Conservation (phyloP, 2,888 invertebrate genomes). For the Serripes groenlandicus region DNA sequence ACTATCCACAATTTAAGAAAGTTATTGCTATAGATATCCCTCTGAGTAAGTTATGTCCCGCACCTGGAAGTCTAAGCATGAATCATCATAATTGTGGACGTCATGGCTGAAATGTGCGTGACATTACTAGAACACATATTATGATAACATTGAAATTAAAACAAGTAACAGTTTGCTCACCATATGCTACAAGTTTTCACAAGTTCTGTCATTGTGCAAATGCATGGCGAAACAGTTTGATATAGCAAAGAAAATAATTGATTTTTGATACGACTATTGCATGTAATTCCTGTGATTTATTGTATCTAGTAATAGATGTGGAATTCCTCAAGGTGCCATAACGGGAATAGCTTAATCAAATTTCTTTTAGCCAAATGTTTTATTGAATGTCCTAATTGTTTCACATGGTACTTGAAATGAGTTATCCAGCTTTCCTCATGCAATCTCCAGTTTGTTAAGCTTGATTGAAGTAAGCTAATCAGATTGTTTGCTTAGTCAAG, state of each 20-base stretch:
- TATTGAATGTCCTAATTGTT: conserved; percentile 21
- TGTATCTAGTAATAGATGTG: conserved; percentile 11
- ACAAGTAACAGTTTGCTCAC: no score
- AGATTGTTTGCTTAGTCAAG: no score
- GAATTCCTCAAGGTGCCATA: conserved; percentile 14
- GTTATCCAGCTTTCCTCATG: conserved; percentile 17
- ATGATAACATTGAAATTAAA: no score
- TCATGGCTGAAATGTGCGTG: no score
- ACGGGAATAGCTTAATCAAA: conserved; percentile 19
- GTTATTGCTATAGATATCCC: no score
- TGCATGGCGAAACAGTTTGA: neutral
- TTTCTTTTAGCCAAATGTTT: conserved; percentile 22
- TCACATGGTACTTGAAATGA: neutral
- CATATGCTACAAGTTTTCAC: neutral
- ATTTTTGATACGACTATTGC: conserved; percentile 19
- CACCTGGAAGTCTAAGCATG: no score
- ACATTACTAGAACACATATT: no score
- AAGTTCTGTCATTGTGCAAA: neutral
- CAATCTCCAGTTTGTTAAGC: conserved; percentile 6
- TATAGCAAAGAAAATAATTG: neutral
- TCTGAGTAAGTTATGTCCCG: no score
- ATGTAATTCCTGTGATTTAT: conserved; percentile 16
- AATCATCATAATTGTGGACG: no score
- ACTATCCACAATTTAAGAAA: no score
- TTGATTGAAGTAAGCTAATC: no score